Percentiles rank a stretch among this genome's conserved stretches.
These are phyloP conservation scores for Anhinga rufa DNA, from an alignment of 2,113 vertebrate species.

Conservation along the genomic window DNA sequence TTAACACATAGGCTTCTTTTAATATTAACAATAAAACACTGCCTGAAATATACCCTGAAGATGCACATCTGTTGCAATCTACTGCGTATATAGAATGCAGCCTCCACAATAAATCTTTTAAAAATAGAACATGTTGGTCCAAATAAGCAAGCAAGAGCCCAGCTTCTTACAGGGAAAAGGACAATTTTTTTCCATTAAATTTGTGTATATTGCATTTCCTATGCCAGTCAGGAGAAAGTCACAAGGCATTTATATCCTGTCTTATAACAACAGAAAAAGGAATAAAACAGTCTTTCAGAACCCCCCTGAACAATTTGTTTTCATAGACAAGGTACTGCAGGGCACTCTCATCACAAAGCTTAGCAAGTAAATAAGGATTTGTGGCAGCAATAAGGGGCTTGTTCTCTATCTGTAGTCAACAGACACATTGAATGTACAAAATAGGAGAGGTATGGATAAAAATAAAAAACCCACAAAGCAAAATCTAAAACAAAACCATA, in stretches of 20 bases:
- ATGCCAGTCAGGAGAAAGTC: neutral
- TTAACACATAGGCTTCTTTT: neutral
- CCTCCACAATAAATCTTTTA: neutral
- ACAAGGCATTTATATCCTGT: neutral
- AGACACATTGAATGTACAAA: neutral
- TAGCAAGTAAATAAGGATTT: constrained; percentile 1
- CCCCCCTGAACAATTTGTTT: neutral
- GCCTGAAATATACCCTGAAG: neutral
- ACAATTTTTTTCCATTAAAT: neutral
- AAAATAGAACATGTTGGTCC: neutral
- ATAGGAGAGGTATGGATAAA: neutral
- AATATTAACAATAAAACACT: neutral
- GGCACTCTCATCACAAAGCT: neutral
- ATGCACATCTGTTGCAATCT: neutral
- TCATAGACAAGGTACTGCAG: neutral
- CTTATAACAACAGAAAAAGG: neutral
- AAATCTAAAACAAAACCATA: neutral
- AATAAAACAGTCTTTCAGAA: neutral
- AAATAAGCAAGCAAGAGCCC: neutral
- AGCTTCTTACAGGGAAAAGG: neutral
- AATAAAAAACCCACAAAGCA: neutral
- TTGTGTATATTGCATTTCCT: neutral
- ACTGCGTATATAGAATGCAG: neutral
- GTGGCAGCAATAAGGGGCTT: neutral
- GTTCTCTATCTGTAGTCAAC: neutral